Evolutionary conservation across 37 sponge, comb jelly and placozoan genomes (phyloP), one percentile per base, ranked within the genome.

Genomic region (Amphimedon queenslandica): DNA sequence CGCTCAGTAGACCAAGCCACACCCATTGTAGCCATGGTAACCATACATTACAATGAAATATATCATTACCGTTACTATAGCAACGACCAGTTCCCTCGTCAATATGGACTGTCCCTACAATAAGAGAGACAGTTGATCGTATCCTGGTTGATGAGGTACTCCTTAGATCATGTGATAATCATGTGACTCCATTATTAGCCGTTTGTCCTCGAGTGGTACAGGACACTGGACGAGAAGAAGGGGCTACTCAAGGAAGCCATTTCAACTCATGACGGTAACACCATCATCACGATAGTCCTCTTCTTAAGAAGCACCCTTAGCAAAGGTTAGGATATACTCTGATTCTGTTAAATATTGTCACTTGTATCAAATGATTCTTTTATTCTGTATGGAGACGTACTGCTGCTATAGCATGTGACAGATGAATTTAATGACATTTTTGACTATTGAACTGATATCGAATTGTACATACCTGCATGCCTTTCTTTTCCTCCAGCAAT

Each of bases 121-220:
- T 84, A n/a, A 25, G 42, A 53, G 73, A 78, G n/a, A 84, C 79
- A 42, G 73, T 84, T 31, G 40, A 67, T 40, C 43, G 66, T 24
- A n/a, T 84, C 0, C 68, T 84, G 37, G 36, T 67, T 55, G 85
- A 79, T 27, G 4, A 65, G 74, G 85, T 78, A 57, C 8, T 73
- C n/a, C 24, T 30, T 33, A n/a, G n/a, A n/a, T n/a, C n/a, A n/a
- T 23, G 20, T 5, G 20, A 1, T 37, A 20, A 31, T 21, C 36
- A 28, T 5, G 68, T 10, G 68, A 31, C 8, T 31, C 23, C 39
- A 10, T 40, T 40, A 3, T 55, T 36, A 88, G 89, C 55, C 84
- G 0, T 83, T 37, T 23, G 73, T 66, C 11, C 75, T 88, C 67
- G 84, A 83, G 38, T 82, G 75, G 79, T 88, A 73, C 64, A 83